Base-by-base conservation (phyloP, 2,113 vertebrate species). In the Tamias sibiricus region DNA sequence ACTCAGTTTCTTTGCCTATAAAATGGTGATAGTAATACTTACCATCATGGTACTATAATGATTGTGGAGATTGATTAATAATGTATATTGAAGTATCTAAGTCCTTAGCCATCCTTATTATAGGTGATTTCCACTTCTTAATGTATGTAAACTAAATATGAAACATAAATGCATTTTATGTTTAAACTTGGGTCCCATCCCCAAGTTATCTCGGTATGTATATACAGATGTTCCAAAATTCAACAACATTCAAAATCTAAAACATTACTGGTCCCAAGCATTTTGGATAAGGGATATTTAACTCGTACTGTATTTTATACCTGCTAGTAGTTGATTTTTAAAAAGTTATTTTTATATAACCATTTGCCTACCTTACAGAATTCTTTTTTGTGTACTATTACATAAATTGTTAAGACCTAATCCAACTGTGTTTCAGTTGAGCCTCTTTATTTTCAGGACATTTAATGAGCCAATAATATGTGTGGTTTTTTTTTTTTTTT, bases 361-460 rank as follows among this genome's bases (percentile, higher is more conserved):
- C 42, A 47, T 88, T 66, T 96, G 37, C 1, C 44, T 82, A 75
- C 19, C 81, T 92, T 80, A 40, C 44, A 85, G 40, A 84, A 69
- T 32, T 64, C 24, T 89, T 62, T 62, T 62, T 62, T 44, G 74
- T 52, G 14, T n/a, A 24, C 24, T 44, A 5, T 66, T 77, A 87
- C 14, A 81, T 93, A 90, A 79, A 83, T 57, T 89, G 5, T 26
- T 40, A 90, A 35, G 24, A 82, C 14, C 35, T 62, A 62, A 24
- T 52, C 62, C 8, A 90, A 32, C 14, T 83, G 26, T 35, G 90
- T 95, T 77, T 86, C 14, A 86, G 37, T 74, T 83, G 30, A 66
- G 22, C 91, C 40, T 86, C 12, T 59, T 91, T 59, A 47, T 95
- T 79, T 83, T 87, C 47, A 92, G 24, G 19, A 54, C 89, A 35